Percentiles rank a stretch among this genome's conserved stretches.
Evolutionary conservation across 37 sponge, comb jelly and placozoan species (phyloP).

Genomic region (Haliclona indistincta): DNA sequence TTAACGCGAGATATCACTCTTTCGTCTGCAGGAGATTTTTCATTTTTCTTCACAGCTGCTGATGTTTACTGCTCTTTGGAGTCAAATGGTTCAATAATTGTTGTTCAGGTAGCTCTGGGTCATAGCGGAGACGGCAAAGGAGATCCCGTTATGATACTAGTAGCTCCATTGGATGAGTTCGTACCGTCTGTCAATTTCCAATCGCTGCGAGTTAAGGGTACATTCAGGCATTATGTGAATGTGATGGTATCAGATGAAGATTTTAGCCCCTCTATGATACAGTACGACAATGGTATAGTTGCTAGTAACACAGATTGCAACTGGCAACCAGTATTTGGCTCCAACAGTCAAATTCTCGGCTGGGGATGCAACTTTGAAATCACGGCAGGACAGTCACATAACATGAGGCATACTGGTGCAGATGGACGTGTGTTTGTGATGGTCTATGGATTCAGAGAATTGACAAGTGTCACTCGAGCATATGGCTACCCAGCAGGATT

Average conservation of each 20-base stretch:
- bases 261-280: not conserved
- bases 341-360: not conserved
- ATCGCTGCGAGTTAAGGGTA: not conserved
- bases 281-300: not conserved
- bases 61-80: not conserved
- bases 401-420: not conserved
- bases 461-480: not conserved
- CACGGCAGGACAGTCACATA: not conserved
- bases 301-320: no score
- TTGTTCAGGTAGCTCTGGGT: not conserved
- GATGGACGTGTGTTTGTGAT: conserved; percentile 4
- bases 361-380: not conserved
- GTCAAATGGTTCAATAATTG: not conserved
- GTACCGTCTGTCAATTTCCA: not conserved
- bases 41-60: not conserved
- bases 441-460: conserved; percentile 11
- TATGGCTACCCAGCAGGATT: conserved; percentile 2
- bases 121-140: not conserved
- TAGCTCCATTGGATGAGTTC: not conserved
- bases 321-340: not conserved
- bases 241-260: not conserved
- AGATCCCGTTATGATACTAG: not conserved
- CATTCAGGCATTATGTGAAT: not conserved
- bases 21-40: not conserved
- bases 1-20: not conserved